phyloP scores from a whole-genome alignment of 2,113 vertebrate genomes.

The Etia nguti region DNA sequence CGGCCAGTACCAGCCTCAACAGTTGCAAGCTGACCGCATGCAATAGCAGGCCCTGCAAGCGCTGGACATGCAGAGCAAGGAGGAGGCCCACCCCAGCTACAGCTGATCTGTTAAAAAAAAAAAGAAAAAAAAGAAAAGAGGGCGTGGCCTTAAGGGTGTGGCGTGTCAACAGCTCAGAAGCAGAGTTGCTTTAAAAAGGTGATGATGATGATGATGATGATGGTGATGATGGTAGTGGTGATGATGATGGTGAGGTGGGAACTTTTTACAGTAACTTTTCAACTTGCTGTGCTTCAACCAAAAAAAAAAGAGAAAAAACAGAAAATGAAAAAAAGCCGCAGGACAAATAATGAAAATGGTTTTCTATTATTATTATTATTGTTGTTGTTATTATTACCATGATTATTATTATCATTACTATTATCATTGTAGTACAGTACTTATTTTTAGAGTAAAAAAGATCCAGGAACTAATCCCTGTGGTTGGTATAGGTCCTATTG shows the following conservation, averaged over 20 bases:
- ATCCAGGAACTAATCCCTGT: conserved; percentile 76
- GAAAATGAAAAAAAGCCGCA: conserved; percentile 60
- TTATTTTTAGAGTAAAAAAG: conserved; percentile 69
- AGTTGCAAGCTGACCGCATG: conserved; percentile 96
- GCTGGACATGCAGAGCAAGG: conserved; percentile 33
- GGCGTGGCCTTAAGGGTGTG: conserved; percentile 24
- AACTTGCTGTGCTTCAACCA: conserved; percentile 79
- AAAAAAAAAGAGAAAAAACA: conserved; percentile 56
- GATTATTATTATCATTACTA: conserved; percentile 63
- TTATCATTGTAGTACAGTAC: conserved; percentile 75
- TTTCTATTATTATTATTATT: conserved; percentile 43
- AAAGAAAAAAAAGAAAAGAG: conserved; percentile 26
- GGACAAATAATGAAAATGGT: conserved; percentile 64
- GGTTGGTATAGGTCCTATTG: conserved; percentile 71
- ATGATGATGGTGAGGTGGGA: conserved; percentile 67
- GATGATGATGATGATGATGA: conserved; percentile 17
- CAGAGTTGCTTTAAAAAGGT: conserved; percentile 43
- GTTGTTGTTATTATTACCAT: conserved; percentile 36
- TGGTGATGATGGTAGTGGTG: conserved; percentile 12
- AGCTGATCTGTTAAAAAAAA: conserved; percentile 30
- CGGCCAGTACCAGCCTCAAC: conserved; percentile 93
- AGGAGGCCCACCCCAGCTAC: not conserved
- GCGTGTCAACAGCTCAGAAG: conserved; percentile 19
- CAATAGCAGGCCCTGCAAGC: conserved; percentile 81
- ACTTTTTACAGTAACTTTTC: conserved; percentile 70